Base-by-base conservation (phyloP, 92 coral and sea anemone genomes). In the Phenganax marumi region DNA sequence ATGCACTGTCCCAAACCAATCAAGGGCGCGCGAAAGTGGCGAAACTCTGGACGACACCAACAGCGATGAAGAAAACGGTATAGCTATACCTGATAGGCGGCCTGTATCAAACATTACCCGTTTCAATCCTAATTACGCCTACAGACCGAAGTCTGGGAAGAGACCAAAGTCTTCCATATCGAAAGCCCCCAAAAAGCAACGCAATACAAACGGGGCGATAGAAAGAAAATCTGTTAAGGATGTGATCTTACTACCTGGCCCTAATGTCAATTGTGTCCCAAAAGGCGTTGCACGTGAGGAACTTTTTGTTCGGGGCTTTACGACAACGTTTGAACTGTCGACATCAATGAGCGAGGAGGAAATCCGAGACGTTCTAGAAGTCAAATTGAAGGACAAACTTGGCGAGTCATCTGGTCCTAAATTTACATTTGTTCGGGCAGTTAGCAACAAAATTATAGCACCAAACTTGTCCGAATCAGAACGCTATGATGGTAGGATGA, bases 201-300 rank as follows among this genome's bases (percentile, higher is more conserved):
- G 49, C 17, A 12, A 50, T 23, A 57, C 57, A 60, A 12, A 52
- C 33, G 12, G 48, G 43, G 52, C 57, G 60, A 33, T 52, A 12
- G 81, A 77, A 77, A 8, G 81, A 26, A 77, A 16, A 77, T 23
- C 81, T 10, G 81, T 57, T 21, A 77, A 77, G 39, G 81, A 77
- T 60, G 81, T 57, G 13, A 77, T 77, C 60, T 62, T 77, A 19
- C 48, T 60, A 22, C 81, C 81, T 0, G 52, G 52, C 2, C 81
- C 81, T 10, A 77, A 60, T 9, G 70, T 49, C 2, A 26, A 49
- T 57, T 26, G 48, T 55, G 81, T 77, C 17, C 81, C 81, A 13
- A 77, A 77, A 60, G 81, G 81, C 23, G 70, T 49, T 56, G 81
- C 54, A 4, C 50, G 70, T 47, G 81, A 56, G 39, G 69, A 77